Evolutionary conservation across 2,113 vertebrate species (phyloP).

Genomic region (Pseudorhombus dupliciocellatus): DNA sequence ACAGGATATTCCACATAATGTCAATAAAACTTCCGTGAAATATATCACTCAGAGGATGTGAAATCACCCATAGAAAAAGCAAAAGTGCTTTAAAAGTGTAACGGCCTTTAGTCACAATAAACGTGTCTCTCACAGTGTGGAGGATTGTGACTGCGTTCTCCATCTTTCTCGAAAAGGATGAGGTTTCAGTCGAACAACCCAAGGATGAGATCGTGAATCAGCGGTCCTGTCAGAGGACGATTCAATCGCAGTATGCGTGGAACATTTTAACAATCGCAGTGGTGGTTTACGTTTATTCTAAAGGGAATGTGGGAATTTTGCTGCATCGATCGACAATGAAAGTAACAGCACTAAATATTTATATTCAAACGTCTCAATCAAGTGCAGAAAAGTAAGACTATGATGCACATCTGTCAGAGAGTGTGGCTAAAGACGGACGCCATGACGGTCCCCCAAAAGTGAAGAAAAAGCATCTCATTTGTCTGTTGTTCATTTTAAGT

Average conservation of each 20-base stretch:
- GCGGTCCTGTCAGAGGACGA: conserved; percentile 7
- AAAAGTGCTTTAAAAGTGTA: conserved; percentile 46
- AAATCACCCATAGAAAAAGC: conserved; percentile 42
- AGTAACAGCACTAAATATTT: too few species aligned
- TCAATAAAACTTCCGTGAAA: conserved; percentile 59
- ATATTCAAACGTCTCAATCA: too few species aligned
- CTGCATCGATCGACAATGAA: neutral
- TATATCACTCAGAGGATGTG: conserved; percentile 47
- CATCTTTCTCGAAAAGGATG: conserved; percentile 39
- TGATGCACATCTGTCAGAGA: too few species aligned
- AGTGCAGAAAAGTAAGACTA: too few species aligned
- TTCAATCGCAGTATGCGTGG: neutral
- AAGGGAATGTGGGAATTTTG: neutral
- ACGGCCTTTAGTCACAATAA: conserved; percentile 43
- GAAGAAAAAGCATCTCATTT: neutral
- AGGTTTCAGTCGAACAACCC: conserved; percentile 31
- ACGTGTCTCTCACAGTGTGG: conserved; percentile 48
- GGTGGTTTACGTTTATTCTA: neutral
- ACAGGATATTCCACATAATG: conserved; percentile 46
- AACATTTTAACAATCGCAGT: neutral
- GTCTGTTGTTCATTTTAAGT: too few species aligned
- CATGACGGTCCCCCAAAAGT: too few species aligned
- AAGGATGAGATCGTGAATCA: neutral
- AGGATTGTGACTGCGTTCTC: conserved; percentile 33
- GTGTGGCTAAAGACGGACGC: too few species aligned